Evolutionary conservation across 2,888 invertebrate genomes (phyloP).

Genomic region (Diplolepis rosae): DNA sequence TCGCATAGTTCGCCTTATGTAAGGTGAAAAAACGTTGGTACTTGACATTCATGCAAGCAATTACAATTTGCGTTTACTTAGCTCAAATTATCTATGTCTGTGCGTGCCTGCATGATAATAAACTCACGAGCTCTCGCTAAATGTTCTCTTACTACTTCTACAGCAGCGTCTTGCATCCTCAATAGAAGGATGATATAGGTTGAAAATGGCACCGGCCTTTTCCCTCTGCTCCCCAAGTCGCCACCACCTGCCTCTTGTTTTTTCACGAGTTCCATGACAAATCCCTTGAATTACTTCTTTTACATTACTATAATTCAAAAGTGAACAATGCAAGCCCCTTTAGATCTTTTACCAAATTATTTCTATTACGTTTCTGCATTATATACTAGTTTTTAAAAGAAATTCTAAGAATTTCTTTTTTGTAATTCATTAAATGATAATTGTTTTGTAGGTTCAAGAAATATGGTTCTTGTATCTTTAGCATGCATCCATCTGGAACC

Average conservation of each 20-base stretch:
- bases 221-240: background rate
- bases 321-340: background rate
- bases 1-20: background rate
- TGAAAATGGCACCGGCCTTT: background rate
- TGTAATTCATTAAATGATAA: no score
- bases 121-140: background rate
- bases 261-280: no score
- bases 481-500: background rate
- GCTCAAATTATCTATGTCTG: background rate
- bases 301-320: no score
- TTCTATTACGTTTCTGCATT: background rate
- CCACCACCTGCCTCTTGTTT: background rate
- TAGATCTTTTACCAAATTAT: background rate
- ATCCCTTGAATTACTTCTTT: no score
- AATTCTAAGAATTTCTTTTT: no score
- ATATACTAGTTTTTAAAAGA: no score
- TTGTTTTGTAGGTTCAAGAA: background rate
- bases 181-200: background rate
- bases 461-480: background rate
- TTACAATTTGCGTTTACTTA: background rate
- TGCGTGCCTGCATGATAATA: background rate
- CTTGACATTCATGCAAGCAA: background rate
- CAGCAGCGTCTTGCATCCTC: no score
- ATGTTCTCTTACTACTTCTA: no score
- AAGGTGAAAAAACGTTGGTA: background rate